Conservation (phyloP, 2,888 invertebrate species). For the Choristoneura rosaceana region DNA sequence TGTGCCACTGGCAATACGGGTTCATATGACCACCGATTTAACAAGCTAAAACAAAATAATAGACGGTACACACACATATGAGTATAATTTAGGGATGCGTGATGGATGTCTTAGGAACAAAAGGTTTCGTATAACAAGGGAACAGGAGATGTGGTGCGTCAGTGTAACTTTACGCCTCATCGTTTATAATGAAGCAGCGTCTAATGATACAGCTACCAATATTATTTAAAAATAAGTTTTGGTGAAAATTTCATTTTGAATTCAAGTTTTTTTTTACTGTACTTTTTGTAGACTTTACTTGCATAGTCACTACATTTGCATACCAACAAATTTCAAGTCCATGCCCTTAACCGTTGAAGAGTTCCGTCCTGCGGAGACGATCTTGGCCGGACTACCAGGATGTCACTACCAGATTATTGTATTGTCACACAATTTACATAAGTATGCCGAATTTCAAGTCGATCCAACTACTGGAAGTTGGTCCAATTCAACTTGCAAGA, state of each 20-base stretch:
- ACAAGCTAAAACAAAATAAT: constrained; percentile 20
- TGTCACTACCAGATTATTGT: too few species aligned
- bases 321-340: too few species aligned
- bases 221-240: not conserved
- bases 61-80: constrained; percentile 7
- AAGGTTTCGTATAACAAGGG: constrained; percentile 32
- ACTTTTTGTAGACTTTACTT: too few species aligned
- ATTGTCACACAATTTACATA: too few species aligned
- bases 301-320: too few species aligned
- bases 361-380: too few species aligned
- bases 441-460: too few species aligned
- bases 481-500: too few species aligned
- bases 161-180: constrained; percentile 28
- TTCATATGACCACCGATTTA: not conserved
- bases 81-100: constrained; percentile 15
- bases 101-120: constrained; percentile 35
- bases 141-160: constrained; percentile 10
- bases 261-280: too few species aligned
- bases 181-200: constrained; percentile 27
- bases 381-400: too few species aligned
- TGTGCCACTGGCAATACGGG: not conserved
- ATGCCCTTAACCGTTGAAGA: too few species aligned
- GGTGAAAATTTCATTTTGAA: not conserved
- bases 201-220: constrained; percentile 17
- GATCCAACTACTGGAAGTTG: too few species aligned